Percentiles rank a stretch among this genome's conserved stretches.
Conservation (phyloP, 2,797 vertebrate genomes). For the Lepilemur ruficaudatus region DNA sequence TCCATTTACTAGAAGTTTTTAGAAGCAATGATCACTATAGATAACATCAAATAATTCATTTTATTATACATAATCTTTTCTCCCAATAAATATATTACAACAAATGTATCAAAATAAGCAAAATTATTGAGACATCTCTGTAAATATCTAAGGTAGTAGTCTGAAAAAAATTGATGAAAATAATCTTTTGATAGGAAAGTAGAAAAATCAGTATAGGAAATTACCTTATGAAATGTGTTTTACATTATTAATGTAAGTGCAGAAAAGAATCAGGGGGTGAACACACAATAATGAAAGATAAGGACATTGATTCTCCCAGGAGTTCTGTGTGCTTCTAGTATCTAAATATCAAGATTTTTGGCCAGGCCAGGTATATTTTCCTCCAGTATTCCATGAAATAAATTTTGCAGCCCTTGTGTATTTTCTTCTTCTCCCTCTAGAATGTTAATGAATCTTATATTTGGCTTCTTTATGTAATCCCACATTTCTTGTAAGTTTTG, state of each 20-base stretch:
- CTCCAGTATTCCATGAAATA: too few relatives aligned
- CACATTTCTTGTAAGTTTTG: too few relatives aligned
- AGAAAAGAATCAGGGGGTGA: neutral
- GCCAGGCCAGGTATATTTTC: too few relatives aligned
- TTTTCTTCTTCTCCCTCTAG: too few relatives aligned
- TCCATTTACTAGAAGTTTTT: conserved; percentile 26
- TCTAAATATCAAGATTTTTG: too few relatives aligned
- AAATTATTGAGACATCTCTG: conserved; percentile 44
- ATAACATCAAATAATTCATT: conserved; percentile 37
- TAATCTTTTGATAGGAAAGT: neutral
- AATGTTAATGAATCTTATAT: too few relatives aligned
- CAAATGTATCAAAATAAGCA: conserved; percentile 65
- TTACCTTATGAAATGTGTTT: neutral
- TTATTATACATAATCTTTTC: conserved; percentile 51
- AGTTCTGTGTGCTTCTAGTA: too few relatives aligned
- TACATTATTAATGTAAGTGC: neutral
- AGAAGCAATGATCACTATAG: conserved; percentile 27
- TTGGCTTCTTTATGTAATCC: too few relatives aligned
- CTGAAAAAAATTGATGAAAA: conserved; percentile 8
- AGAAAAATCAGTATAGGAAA: neutral
- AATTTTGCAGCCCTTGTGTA: too few relatives aligned
- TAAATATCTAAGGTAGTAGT: conserved; percentile 20
- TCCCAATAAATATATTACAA: conserved; percentile 45
- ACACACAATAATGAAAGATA: neutral
- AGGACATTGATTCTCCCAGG: too few relatives aligned